Base-by-base conservation (phyloP, 2,113 vertebrate species). In the Epinephelus lanceolatus region DNA sequence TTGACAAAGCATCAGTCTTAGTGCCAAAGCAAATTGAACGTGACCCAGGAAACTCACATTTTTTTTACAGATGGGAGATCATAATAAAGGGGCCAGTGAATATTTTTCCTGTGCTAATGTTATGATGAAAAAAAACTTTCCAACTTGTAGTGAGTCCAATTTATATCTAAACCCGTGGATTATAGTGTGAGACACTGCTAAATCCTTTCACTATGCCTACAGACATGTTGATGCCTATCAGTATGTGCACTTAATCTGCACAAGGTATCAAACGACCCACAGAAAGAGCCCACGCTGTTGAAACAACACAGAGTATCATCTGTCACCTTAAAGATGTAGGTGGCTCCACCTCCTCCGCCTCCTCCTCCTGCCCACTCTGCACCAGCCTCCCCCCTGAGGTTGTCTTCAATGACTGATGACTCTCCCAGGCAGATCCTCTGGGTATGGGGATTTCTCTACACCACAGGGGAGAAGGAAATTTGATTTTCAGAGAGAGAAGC, bases 301-400 rank as follows among this genome's bases (percentile, higher is more conserved):
- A 61, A 52, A 55, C 25, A 53, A 23, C 56, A 72, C 27, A 52
- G 12, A 71, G 19, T 15, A 10, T 74, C 19, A 55, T 40, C 6
- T 19, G 75, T 88, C 93, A 97, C 97, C 93, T 95, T 96, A 75
- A 96, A 99, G 82, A 98, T 90, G 27, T 94, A 97, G 0, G 97
- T 97, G 85, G 97, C 96, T 56, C 96, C 97, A 23, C 98, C 97
- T 25, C 97, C 97, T 1, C 97, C 97, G 0, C 97, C 97, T 84
- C 97, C 97, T 61, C 97, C 98, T 23, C 97, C 97, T 2, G 96
- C 96, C 97, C 96, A 96, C 77, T 96, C 94, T 8, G 85, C 80
- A 14, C 90, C 69, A 15, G 73, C 81, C 23, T 94, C 91, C 12
- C 87, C 89, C 55, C 90, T 55, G 68, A 93, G 89, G 21, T 95